Base-by-base conservation (phyloP, 2,888 invertebrate species). In the Agrilus mali region DNA sequence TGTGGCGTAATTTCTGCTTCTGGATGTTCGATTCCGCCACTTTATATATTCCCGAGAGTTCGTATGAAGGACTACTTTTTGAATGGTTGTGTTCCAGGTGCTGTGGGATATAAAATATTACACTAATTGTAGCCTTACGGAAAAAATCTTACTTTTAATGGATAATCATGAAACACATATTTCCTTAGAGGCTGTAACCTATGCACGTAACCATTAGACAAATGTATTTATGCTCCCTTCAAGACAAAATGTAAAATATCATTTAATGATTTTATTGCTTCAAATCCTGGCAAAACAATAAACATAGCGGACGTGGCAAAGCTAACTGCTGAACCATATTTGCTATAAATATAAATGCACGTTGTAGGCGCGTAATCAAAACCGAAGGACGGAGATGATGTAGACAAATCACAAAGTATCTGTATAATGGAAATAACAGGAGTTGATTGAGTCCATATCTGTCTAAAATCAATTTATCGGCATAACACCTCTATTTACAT, bases 1-100 rank as follows among this genome's bases (percentile, higher is more conserved):
- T n/a, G n/a, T n/a, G n/a, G n/a, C n/a, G n/a, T n/a, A n/a, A n/a
- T n/a, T n/a, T n/a, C n/a, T n/a, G n/a, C n/a, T n/a, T n/a, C n/a
- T n/a, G n/a, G n/a, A n/a, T n/a, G n/a, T n/a, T n/a, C n/a, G n/a
- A n/a, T n/a, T n/a, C n/a, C n/a, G n/a, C n/a, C n/a, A n/a, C n/a
- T n/a, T n/a, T n/a, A n/a, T n/a, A 47, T 60, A 27, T 60, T 57
- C 46, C 57, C 55, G 14, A 35, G 52, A 31, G 45, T 55, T 7
- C 46, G 46, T 34, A 47, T 49, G 43, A 47, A 49, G 33, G 49
- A 52, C 43, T 44, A 47, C 33, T 51, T 48, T 44, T 38, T 55
- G 37, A 44, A 50, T 44, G 51, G 50, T 32, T 49, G 49, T 38
- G 51, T 51, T 14, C 36, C 38, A 16, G 54, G 53, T 27, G 40